Percentiles rank a stretch among this genome's conserved stretches.
Conservation (phyloP, 2,113 vertebrate species). For the Antigone vipio region DNA sequence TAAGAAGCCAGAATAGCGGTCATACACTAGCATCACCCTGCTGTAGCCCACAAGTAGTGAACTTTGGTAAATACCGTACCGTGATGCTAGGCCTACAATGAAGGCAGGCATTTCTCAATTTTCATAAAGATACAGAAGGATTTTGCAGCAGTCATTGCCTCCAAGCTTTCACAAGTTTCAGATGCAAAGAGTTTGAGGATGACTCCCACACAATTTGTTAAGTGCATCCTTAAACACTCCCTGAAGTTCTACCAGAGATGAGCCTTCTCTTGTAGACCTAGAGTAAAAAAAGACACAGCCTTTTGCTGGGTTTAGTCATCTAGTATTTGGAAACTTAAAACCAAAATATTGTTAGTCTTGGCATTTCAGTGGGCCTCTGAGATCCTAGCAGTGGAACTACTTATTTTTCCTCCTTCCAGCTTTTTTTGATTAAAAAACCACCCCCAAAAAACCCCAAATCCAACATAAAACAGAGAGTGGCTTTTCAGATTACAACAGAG, state of each 20-base stretch:
- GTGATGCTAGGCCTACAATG: accelerated
- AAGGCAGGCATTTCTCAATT: background rate
- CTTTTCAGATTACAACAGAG: background rate
- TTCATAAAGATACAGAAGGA: background rate
- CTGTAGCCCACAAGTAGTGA: background rate
- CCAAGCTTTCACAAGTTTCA: background rate
- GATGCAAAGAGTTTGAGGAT: background rate
- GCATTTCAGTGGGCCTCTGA: background rate
- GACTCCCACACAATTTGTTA: background rate
- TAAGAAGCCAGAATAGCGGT: background rate
- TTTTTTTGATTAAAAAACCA: background rate
- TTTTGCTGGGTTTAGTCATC: background rate
- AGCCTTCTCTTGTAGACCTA: background rate
- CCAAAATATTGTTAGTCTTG: background rate
- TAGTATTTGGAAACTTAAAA: background rate
- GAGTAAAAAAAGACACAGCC: background rate
- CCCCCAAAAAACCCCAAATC: background rate
- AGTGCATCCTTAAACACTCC: background rate
- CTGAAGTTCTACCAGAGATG: background rate
- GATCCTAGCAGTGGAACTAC: background rate
- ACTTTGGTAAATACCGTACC: background rate
- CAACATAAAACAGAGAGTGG: background rate
- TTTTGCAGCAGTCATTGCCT: background rate
- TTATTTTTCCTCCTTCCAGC: background rate
- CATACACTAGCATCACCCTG: background rate